Evolutionary conservation across 2,888 invertebrate genomes (phyloP).

Genomic region (Netelia melanura): DNA sequence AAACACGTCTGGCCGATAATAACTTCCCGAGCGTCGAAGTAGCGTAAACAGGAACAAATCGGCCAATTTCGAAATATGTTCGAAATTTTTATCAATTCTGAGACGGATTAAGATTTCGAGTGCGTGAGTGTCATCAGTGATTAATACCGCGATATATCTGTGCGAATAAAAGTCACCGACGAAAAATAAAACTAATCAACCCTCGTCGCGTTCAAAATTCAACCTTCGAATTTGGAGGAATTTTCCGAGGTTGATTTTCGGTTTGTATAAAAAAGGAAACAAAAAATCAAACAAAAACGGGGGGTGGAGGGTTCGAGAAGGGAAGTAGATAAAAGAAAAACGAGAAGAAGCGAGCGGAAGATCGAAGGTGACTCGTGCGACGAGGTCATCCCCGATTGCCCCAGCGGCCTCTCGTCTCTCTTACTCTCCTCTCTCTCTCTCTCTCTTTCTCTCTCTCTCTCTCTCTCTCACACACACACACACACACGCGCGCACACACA

Average conservation of each 20-base stretch:
- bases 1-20: too few species aligned
- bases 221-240: not conserved
- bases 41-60: too few species aligned
- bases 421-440: not conserved
- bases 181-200: not conserved
- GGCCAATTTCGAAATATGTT: too few species aligned
- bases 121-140: constrained; percentile 51
- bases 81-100: too few species aligned
- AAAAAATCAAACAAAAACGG: not conserved
- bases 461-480: not conserved
- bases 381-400: constrained; percentile 30
- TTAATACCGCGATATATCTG: constrained; percentile 14
- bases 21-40: too few species aligned
- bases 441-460: not conserved
- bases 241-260: not conserved
- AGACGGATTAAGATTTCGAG: not conserved
- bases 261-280: not conserved
- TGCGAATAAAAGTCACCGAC: not conserved
- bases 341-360: not conserved
- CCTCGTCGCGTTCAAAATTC: not conserved
- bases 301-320: not conserved
- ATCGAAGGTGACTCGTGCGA: constrained; percentile 19
- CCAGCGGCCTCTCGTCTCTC: not conserved
- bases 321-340: not conserved
- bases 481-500: not conserved